These are phyloP conservation scores for Caenorhabditis auriculariae DNA, from an alignment of 2,888 invertebrate genomes.

Conservation along the genomic window DNA sequence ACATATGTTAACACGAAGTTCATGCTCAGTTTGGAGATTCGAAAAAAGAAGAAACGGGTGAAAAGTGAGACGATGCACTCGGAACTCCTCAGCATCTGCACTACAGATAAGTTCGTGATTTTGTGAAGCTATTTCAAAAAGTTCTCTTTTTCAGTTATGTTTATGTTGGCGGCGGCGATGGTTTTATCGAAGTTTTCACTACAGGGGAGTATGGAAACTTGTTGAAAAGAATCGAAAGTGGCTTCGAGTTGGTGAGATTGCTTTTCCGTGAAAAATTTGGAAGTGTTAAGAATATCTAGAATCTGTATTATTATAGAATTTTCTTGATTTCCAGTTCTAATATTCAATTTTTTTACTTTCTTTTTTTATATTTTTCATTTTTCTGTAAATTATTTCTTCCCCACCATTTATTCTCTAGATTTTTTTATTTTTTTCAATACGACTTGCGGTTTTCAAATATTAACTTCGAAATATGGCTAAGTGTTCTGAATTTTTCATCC, in stretches of 20 bases:
- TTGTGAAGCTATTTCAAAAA: background rate
- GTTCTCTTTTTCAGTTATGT: conserved; percentile 27
- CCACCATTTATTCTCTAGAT: no score
- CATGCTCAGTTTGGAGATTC: conserved; percentile 7
- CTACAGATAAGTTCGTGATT: conserved; percentile 33
- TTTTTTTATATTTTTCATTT: no score
- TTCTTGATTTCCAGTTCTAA: no score
- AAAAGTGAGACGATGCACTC: conserved; percentile 53
- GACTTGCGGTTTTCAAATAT: no score
- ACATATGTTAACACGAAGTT: conserved; percentile 8
- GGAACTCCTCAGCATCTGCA: conserved; percentile 45
- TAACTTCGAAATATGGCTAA: no score
- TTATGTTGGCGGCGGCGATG: conserved; percentile 51
- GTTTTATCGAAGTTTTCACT: conserved; percentile 54
- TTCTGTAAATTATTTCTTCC: no score
- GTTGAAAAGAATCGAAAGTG: conserved; percentile 46
- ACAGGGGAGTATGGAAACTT: conserved; percentile 52
- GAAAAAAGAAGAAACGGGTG: conserved; percentile 36
- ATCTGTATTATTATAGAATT: no score
- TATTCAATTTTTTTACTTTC: background rate
- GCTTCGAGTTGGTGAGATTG: conserved; percentile 42
- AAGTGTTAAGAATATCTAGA: no score
- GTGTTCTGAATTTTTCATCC: no score
- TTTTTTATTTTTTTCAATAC: no score
- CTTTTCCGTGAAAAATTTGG: no score